Conservation (phyloP, 2,888 invertebrate species). For the Peribatodes rhomboidaria region DNA sequence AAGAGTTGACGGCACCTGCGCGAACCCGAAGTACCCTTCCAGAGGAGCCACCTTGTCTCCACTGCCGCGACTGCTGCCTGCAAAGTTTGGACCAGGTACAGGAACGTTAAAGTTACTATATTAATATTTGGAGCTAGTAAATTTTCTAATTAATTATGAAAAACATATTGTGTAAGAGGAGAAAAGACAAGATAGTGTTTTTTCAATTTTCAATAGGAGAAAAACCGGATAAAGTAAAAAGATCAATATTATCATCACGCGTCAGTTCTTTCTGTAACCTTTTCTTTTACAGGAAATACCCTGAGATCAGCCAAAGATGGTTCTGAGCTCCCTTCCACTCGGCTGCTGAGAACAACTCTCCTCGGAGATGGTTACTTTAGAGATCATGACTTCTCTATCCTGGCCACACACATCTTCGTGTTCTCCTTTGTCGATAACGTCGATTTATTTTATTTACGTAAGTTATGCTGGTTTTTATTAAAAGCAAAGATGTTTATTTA, state of each 20-base stretch:
- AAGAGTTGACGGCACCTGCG: constrained; percentile 58
- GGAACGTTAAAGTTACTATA: neutral
- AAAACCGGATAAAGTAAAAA: no score
- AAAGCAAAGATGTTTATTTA: neutral
- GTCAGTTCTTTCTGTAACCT: neutral
- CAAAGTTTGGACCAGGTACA: constrained; percentile 54
- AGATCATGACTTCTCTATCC: constrained; percentile 52
- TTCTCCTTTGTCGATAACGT: constrained; percentile 49
- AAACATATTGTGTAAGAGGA: no score
- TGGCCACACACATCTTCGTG: constrained; percentile 51
- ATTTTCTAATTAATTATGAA: no score
- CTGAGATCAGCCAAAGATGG: constrained; percentile 56
- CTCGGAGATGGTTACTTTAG: constrained; percentile 54
- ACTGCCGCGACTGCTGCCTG: constrained; percentile 55
- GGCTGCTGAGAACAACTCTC: constrained; percentile 54
- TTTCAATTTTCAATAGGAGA: no score
- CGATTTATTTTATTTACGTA: constrained; percentile 53
- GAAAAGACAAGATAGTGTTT: no score
- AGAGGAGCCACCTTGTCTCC: constrained; percentile 55
- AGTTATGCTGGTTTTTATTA: constrained; percentile 21
- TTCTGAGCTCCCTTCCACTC: constrained; percentile 56
- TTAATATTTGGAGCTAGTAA: no score
- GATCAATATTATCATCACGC: no score
- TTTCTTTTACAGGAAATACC: constrained; percentile 44
- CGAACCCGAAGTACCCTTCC: constrained; percentile 55